A percentile compares a stretch with the other conserved stretches of the same genome.
phyloP scores from a whole-genome alignment of 2,888 invertebrate species.

The Drosophila limbata region DNA sequence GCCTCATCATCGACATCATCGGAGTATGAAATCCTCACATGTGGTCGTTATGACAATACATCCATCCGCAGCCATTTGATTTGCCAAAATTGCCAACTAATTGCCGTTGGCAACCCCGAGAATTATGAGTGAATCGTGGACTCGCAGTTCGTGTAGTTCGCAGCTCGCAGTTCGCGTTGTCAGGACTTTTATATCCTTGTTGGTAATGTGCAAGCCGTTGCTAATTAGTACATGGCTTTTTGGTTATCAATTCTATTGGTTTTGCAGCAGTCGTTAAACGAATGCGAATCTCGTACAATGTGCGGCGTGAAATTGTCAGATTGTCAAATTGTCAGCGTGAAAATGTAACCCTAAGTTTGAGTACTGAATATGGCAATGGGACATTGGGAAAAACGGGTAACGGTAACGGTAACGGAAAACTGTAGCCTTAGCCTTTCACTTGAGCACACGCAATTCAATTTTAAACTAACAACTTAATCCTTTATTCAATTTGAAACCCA shows the following conservation, averaged over 20 bases:
- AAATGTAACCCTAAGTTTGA: constrained; percentile 51
- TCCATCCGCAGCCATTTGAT: constrained; percentile 60
- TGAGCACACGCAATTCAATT: constrained; percentile 83
- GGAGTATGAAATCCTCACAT: constrained; percentile 65
- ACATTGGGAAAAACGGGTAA: not conserved
- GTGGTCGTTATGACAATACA: constrained; percentile 82
- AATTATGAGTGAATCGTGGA: constrained; percentile 32
- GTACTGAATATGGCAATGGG: not conserved
- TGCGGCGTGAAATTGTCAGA: constrained; percentile 59
- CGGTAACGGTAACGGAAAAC: constrained; percentile 39
- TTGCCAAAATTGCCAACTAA: constrained; percentile 82
- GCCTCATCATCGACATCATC: constrained; percentile 1
- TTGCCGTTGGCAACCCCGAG: constrained; percentile 63
- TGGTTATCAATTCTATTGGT: constrained; percentile 63
- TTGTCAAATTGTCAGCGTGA: constrained; percentile 6
- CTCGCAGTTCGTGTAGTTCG: constrained; percentile 5
- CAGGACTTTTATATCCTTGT: constrained; percentile 55
- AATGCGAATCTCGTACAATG: constrained; percentile 28
- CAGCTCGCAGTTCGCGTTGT: constrained; percentile 42
- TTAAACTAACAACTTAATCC: constrained; percentile 85
- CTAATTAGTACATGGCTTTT: constrained; percentile 65
- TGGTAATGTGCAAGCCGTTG: constrained; percentile 71
- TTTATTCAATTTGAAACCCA: constrained; percentile 86
- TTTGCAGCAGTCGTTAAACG: constrained; percentile 27
- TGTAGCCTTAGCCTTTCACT: constrained; percentile 53